Evolutionary conservation across 2,888 invertebrate genomes (phyloP), one percentile per base, ranked within the genome.

Genomic region (Allophyes oxyacanthae): DNA sequence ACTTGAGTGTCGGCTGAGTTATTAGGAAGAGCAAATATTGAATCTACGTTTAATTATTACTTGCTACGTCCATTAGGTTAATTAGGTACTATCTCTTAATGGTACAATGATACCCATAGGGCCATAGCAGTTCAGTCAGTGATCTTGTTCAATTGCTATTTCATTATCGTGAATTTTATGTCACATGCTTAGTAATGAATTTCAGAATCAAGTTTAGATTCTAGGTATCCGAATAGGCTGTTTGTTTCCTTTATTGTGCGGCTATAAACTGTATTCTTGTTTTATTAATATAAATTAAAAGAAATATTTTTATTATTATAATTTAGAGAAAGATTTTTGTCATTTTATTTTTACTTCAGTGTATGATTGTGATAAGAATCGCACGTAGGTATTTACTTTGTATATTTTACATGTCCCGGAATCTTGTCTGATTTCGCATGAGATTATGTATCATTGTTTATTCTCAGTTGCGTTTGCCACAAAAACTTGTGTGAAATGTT

Each of bases 371-470:
- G 64, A 61, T 69, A 50, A 44, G 30, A 52, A 33, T 38, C 36
- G 14, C 40, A 14, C 20, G 30, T 49, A 41, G 11, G 13, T 64
- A 52, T 64, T 57, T 58, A 42, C 46, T 59, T 37, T 40, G 43
- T 13, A 51, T 52, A 42, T 58, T 44, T 52, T 50, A 50, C 40
- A 30, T 43, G 61, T 51, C 50, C 54, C 51, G 50, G 65, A 64
- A 62, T 64, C 41, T 59, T 59, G 49, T 40, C 40, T 43, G 74
- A 74, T 71, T 80, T 81, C 78, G 49, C 78, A 75, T 62, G 43
- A 74, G 78, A 77, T 78, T 65, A 67, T 52, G 46, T 56, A 54
- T 49, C 52, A 71, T 77, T 75, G 71, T 78, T 60, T 52, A 53
- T 62, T 62, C 50, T 56, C 34, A 42, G 45, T 62, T 72, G 64